These are phyloP conservation scores for Nasonia giraulti DNA, from an alignment of 1,140 invertebrate species.

Conservation along the genomic window DNA sequence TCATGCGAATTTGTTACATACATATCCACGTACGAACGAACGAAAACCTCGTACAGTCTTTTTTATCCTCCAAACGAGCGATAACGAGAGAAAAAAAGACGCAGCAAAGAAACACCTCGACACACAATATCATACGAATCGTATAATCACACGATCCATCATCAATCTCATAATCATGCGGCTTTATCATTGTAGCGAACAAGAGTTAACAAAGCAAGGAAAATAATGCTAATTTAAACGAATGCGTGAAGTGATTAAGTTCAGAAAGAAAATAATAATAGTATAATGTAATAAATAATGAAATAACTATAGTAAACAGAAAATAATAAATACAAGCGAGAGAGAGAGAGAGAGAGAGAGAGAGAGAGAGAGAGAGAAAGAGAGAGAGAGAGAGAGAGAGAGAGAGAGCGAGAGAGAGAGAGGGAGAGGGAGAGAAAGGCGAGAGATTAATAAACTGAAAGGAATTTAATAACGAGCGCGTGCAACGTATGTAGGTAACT, in stretches of 20 bases:
- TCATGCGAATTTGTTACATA: conserved; percentile 30
- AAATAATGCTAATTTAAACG: conserved; percentile 14
- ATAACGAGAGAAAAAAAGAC: background rate
- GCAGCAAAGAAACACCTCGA: background rate
- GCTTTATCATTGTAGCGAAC: conserved; percentile 25
- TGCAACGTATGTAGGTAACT: background rate
- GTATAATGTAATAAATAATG: conserved; percentile 17
- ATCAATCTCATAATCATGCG: conserved; percentile 40
- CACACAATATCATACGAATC: conserved; percentile 11
- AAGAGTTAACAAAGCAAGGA: background rate
- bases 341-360: background rate
- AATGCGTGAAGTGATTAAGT: background rate
- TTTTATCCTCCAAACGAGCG: background rate
- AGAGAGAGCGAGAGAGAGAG: conserved; percentile 25
- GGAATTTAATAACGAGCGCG: background rate
- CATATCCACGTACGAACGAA: conserved; percentile 39
- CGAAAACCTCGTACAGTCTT: background rate
- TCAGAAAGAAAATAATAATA: conserved; percentile 24
- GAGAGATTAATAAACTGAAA: conserved; percentile 42
- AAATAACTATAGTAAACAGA: conserved; percentile 22
- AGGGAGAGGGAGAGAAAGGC: background rate
- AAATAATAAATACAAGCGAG: conserved; percentile 12
- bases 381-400: no score
- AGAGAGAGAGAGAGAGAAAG: background rate
- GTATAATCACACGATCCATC: conserved; percentile 12